Evolutionary conservation across 2,113 vertebrate species (phyloP), one percentile per base, ranked within the genome.

Genomic region (Megalops atlanticus): DNA sequence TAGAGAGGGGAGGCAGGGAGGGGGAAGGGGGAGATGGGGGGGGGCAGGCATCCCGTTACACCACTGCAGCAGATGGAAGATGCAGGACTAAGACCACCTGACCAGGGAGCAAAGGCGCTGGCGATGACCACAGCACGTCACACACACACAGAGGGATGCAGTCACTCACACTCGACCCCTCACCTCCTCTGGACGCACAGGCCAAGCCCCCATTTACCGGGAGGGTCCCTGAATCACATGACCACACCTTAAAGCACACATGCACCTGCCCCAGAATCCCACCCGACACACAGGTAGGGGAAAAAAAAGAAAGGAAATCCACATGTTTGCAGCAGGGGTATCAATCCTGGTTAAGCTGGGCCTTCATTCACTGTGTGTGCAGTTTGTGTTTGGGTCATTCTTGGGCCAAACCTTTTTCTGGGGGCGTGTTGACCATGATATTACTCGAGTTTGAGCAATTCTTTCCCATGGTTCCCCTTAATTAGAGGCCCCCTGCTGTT

Each of bases 21-120:
- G 82, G 70, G 36, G 79, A 78, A n/a, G n/a, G n/a, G n/a, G n/a
- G 77, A 41, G 78, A 33, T 6, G 70, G 83, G 74, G 78, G 36
- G 73, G 71, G 58, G 54, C n/a, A 80, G 73, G 35, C 36, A 58
- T 14, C 16, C 54, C 33, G 21, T 10, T 41, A 11, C 21, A 74
- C 14, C 40, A 43, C 38, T 72, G 38, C 38, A 41, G 38, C 40
- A 71, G 35, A 39, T 12, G 4, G 40, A 36, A 70, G 38, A 36
- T 35, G 39, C 12, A 58, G 58, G 27, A 2, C n/a, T 27, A 58
- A 58, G 52, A 18, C 21, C 52, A 58, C 52, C 52, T 24, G 52
- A 58, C n/a, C n/a, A 58, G 58, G n/a, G 24, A 64, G n/a, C 1
- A 7, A n/a, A 64, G 24, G 24, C 24, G 12, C 24, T 64, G 58